Evolutionary conservation across 1,140 invertebrate species (phyloP), one percentile per base, ranked within the genome.

Genomic region (Drosophila melanica): DNA sequence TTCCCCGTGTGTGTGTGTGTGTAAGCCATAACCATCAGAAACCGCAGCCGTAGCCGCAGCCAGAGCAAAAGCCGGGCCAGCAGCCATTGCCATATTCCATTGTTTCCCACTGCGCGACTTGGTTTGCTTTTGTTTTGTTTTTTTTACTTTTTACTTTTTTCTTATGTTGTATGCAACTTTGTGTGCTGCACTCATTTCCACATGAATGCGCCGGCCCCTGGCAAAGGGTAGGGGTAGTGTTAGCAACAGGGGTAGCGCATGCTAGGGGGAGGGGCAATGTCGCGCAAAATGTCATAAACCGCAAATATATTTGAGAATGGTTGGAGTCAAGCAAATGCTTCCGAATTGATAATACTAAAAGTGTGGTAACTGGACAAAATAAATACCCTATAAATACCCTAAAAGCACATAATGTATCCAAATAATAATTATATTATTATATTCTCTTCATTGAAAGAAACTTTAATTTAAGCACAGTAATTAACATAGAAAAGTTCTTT

Each of bases 171-270:
- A 58, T 77, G 68, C 74, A 79, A 79, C 75, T 78, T 78, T 79
- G 77, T 79, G 63, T 55, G 71, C 60, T 89, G 71, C 84, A 89
- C 77, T 89, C 85, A 90, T 89, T 90, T 89, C 85, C 85, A 89
- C 78, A 90, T 90, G 85, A 90, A 90, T 89, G 84, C 85, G 60
- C 67, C 72, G 47, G 54, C 27, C 37, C 37, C 59, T 60, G 48
- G n/a, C 50, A 57, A 16, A 9, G 41, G 44, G 37, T 48, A 55
- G 54, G 48, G 55, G 41, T 54, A 41, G 42, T 48, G 48, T 20
- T 54, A 20, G 35, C 30, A 10, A 44, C 33, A 41, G 14, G 45
- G 59, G 39, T 35, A 35, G 58, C 11, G 33, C 20, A 33, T 47
- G 20, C n/a, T n/a, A n/a, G 18, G 23, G 27, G 51, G 39, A 16